These are phyloP conservation scores for Crypturellus undulatus DNA, from an alignment of 2,113 vertebrate genomes.

Conservation along the genomic window DNA sequence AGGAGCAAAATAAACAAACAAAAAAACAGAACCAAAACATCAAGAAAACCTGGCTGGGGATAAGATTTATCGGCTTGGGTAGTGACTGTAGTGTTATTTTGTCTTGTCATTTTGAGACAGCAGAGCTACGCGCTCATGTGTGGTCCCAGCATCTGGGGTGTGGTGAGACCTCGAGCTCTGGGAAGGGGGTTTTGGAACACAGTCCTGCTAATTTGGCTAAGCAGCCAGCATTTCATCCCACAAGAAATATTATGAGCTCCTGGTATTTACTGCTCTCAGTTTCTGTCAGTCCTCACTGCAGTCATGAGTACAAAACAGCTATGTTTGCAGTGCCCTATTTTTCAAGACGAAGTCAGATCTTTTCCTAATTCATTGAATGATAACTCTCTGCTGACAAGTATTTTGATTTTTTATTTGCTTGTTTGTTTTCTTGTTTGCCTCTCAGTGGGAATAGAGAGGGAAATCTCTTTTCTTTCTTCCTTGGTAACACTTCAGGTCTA, in stretches of 20 bases:
- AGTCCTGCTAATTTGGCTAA: constrained; percentile 11
- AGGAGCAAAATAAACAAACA: constrained; percentile 2
- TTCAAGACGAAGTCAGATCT: not conserved
- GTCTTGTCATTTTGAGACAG: not conserved
- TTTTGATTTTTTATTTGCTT: too few relatives aligned
- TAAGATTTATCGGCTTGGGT: not conserved
- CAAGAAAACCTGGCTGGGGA: not conserved
- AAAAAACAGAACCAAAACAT: not conserved
- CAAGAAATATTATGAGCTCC: constrained; percentile 1
- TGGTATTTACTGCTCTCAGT: constrained; percentile 10
- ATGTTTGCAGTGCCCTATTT: not conserved
- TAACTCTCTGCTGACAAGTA: not conserved
- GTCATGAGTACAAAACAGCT: not conserved
- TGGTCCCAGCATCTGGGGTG: constrained; percentile 43
- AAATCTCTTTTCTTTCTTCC: not conserved
- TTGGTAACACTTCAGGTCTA: not conserved
- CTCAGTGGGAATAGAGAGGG: not conserved
- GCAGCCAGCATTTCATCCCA: constrained; percentile 15
- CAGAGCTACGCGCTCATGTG: constrained; percentile 36
- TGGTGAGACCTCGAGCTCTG: constrained; percentile 17
- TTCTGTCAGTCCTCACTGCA: constrained; percentile 32
- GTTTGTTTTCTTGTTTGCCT: not conserved
- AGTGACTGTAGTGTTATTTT: constrained; percentile 32
- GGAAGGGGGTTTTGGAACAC: constrained; percentile 32
- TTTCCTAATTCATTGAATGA: constrained; percentile 15